Evolutionary conservation across 2,888 invertebrate species (phyloP), one percentile per base, ranked within the genome.

Genomic region (Eupeodes latifasciatus): DNA sequence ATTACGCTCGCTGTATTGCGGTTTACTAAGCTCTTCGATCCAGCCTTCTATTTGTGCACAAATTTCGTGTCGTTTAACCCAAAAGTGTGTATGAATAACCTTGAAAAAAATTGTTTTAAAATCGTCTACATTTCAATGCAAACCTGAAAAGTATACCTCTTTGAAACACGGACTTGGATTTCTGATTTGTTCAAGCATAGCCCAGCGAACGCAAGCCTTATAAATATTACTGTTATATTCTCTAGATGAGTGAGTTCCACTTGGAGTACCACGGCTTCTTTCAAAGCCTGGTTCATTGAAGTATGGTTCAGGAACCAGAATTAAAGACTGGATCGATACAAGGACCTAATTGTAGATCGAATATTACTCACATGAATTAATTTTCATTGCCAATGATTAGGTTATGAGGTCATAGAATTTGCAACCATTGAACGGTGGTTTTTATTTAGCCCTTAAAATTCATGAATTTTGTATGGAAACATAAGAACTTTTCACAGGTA

Each of bases 271-370:
- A 83, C 98, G 96, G 91, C 97, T 97, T 91, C 98, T 95, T 94
- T 98, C 98, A 94, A 98, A 98, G 76, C 98, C 98, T 27, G 98
- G 98, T 94, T 98, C 98, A 94, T 98, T 98, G 94, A 98, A 98
- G 94, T 98, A 98, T 78, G 98, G 98, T 94, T 98, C 98, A 77
- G 98, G 96, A 72, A 98, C 98, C 91, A 98, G 94, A 93, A 98
- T 98, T 91, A 98, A 94, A 62, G 98, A 98, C 94, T 98, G 98
- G 92, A 98, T 98, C 16, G 98, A 98, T 57, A 98, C 98, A 92
- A 98, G 95, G 89, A 98, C 98, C 96, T 96, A 92, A 40, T 12
- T 7, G 40, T 5, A 4, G 9, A 40, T 40, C 9, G 5, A 5
- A 40, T 9, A 40, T 40, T 40, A 40, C 40, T 7, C 40, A 1